phyloP scores from a whole-genome alignment of 2,888 invertebrate genomes.

The Zeuzera pyrina region DNA sequence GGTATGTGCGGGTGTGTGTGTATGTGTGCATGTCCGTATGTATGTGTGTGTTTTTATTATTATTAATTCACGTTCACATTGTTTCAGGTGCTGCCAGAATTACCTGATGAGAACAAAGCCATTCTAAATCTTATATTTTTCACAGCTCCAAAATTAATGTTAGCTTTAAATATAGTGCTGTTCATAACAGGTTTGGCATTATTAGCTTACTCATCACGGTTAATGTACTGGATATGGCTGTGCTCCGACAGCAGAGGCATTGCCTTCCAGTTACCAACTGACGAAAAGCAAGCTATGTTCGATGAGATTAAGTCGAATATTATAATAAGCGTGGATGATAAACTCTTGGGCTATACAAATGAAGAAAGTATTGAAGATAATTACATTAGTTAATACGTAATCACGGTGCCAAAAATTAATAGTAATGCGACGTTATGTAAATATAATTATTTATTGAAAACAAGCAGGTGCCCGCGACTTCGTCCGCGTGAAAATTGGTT shows the following conservation, averaged over 20 bases:
- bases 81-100: slow-evolving; percentile 39
- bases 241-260: slow-evolving; percentile 15
- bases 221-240: slow-evolving; percentile 17
- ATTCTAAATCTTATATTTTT: slow-evolving; percentile 30
- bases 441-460: too few relatives aligned
- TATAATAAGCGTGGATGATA: background rate
- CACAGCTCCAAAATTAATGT: slow-evolving; percentile 24
- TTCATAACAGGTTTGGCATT: slow-evolving; percentile 21
- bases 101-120: slow-evolving; percentile 23
- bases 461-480: too few relatives aligned
- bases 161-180: slow-evolving; percentile 21
- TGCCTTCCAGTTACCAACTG: slow-evolving; percentile 14
- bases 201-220: slow-evolving; percentile 19
- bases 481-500: too few relatives aligned
- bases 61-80: slow-evolving; percentile 1
- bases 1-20: background rate
- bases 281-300: slow-evolving; percentile 12
- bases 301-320: background rate
- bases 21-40: background rate
- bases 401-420: too few relatives aligned
- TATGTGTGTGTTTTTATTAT: background rate
- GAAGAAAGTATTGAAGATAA: too few relatives aligned
- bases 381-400: too few relatives aligned
- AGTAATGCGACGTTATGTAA: too few relatives aligned
- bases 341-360: too few relatives aligned